A percentile compares a stretch with the other conserved stretches of the same genome.
These are phyloP conservation scores for Cyprinus carpio DNA, from an alignment of 2,113 vertebrate genomes.

Conservation along the genomic window DNA sequence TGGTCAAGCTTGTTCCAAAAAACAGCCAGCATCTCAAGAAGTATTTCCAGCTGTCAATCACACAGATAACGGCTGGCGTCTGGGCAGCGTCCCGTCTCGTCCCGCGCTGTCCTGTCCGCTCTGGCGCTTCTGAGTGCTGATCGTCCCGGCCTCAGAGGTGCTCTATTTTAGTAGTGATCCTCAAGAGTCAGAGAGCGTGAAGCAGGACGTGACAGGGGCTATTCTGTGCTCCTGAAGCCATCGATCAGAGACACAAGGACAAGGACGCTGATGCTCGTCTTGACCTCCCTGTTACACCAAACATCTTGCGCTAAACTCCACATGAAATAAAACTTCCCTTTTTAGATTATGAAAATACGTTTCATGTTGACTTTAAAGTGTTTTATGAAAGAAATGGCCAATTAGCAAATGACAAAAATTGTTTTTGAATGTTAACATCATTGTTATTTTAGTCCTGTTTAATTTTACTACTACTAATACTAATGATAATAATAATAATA, in stretches of 20 bases:
- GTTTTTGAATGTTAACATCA: too few species aligned
- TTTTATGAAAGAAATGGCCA: too few species aligned
- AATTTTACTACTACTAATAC: too few species aligned
- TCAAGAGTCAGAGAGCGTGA: slow-evolving; percentile 37
- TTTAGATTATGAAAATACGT: background rate
- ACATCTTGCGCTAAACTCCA: too few species aligned
- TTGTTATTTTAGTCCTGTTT: too few species aligned
- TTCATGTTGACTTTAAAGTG: background rate
- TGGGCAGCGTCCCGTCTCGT: slow-evolving; percentile 23
- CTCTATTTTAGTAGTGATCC: slow-evolving; percentile 54
- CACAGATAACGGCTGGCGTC: slow-evolving; percentile 5
- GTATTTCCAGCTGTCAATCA: background rate
- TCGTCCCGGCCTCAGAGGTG: background rate
- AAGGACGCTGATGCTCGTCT: background rate
- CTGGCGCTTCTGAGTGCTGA: background rate
- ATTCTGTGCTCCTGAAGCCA: slow-evolving; percentile 57
- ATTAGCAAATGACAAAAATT: too few species aligned
- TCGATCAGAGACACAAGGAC: slow-evolving; percentile 53
- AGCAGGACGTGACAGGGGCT: slow-evolving; percentile 39
- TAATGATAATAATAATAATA: too few species aligned
- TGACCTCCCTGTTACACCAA: background rate
- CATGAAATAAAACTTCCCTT: background rate
- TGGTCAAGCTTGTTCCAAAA: background rate
- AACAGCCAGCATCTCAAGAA: background rate
- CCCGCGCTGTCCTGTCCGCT: background rate